Evolutionary conservation across 2,797 vertebrate species (phyloP), one percentile per base, ranked within the genome.

Genomic region (Cyprinodon diabolis): DNA sequence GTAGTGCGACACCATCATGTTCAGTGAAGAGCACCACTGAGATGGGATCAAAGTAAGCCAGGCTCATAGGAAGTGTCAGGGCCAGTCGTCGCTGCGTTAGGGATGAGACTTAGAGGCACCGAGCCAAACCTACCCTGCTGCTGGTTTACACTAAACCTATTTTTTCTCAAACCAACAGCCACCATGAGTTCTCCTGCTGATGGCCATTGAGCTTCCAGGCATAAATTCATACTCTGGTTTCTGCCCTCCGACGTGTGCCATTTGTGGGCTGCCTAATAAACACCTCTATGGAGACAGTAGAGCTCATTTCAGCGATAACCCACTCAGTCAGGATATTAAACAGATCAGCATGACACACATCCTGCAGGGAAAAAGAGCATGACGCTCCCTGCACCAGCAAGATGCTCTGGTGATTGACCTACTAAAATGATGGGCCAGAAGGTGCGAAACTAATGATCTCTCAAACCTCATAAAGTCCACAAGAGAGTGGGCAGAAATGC

Each of bases 1-100:
- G 83, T 79, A 86, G 45, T 94, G 92, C 81, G 90, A 94, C 78
- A 93, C 92, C 74, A 74, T 74, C 77, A 93, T 93, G 84, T 88
- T 92, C 47, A 82, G 68, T 30, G 95, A 84, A 58, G 76, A 89
- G 72, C 45, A n/a, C 69, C 77, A 25, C 14, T 4, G 80, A 69
- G 84, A 83, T 37, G 0, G 54, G 75, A 80, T 91, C 81, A 87
- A 84, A 83, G 72, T 81, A 76, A 81, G 40, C 52, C 76, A 21
- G 77, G 58, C 68, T 30, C 37, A 76, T 1, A 37, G 35, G 21
- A 84, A 78, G 67, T 78, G 55, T 73, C 69, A 49, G 77, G 78
- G 72, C 67, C 78, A 62, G 75, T 40, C 81, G 58, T 49, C 19
- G 58, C 90, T 88, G 84, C 87, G 86, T 70, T 67, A 52, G 60